Conservation (phyloP, 1,140 invertebrate species). For the Augochlora pura region DNA sequence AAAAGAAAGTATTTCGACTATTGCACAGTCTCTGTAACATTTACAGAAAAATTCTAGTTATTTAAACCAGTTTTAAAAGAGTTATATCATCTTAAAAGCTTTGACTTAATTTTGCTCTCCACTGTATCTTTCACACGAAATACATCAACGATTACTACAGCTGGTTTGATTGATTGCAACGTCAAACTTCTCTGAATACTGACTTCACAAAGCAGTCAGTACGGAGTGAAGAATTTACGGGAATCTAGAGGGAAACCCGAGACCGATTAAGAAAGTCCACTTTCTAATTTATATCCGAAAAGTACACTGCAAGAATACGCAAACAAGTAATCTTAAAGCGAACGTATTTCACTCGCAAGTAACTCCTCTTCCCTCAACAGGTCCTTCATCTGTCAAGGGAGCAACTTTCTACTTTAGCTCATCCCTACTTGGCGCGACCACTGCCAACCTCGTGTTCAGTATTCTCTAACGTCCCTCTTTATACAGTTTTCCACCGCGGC, state of each 20-base stretch:
- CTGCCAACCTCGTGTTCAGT: not conserved
- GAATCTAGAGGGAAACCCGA: not conserved
- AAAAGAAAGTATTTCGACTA: no score
- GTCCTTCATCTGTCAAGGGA: slow-evolving; percentile 45
- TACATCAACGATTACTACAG: no score
- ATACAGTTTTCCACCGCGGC: slow-evolving; percentile 41
- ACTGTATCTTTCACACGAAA: no score
- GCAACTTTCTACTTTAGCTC: slow-evolving; percentile 25
- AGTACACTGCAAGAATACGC: not conserved
- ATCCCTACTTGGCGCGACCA: not conserved
- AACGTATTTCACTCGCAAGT: slow-evolving; percentile 33
- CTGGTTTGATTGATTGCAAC: not conserved
- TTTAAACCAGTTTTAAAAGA: no score
- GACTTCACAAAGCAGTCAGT: no score
- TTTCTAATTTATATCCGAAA: not conserved
- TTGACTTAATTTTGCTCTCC: no score
- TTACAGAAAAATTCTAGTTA: no score
- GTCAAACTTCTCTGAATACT: not conserved
- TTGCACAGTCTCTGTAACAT: no score
- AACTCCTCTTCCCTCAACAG: slow-evolving; percentile 42
- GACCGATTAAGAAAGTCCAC: not conserved
- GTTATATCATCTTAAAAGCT: no score
- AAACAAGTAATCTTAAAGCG: slow-evolving; percentile 22
- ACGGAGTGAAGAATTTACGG: no score
- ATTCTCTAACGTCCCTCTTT: slow-evolving; percentile 29